Base-by-base conservation (phyloP, 1,140 invertebrate species). In the Drosophila teissieri region DNA sequence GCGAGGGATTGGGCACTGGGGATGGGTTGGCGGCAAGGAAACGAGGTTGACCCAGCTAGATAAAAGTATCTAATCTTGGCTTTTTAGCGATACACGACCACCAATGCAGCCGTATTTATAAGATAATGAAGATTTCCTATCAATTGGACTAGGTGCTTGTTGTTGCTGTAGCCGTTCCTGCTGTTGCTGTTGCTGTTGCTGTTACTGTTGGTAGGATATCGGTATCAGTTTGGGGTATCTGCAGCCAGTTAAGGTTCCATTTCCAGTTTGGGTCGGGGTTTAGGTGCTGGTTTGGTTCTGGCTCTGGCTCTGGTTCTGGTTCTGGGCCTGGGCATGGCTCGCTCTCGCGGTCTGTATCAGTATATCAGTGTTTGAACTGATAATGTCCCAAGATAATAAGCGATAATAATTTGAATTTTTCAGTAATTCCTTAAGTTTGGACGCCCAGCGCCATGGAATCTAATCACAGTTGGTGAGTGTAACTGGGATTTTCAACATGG, bases 111-210 rank as follows among this genome's bases (percentile, higher is more conserved):
- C 63, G 61, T 78, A 89, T 90, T 89, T 89, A 91, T 85, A 91
- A 91, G 90, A 91, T 91, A 91, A 91, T 91, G 90, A 91, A 91
- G 90, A 91, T 91, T 91, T 91, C 90, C 83, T 91, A 91, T 91
- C 90, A 91, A 91, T 91, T 91, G 48, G 48, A 8, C 68, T 5
- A 6, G 27, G 51, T 49, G 27, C 58, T 55, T 56, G 60, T 57
- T 73, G 58, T 73, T 19, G 19, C 19, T 19, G 19, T 40, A 37
- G 19, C 27, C 49, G 24, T 48, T 24, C 24, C 24, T 24, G 24
- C 24, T 57, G 31, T 44, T 62, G 27, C 39, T 61, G 37, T 39
- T 48, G 42, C 44, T 65, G 27, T 44, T 58, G 45, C 60, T 53
- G 34, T 55, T 58, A 42, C 60, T 51, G 58, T 57, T 62, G 81